A percentile compares a stretch with the other conserved stretches of the same genome.
These are phyloP conservation scores for Petrocephalus schoutedeni DNA, from an alignment of 2,797 vertebrate genomes.

Conservation along the genomic window DNA sequence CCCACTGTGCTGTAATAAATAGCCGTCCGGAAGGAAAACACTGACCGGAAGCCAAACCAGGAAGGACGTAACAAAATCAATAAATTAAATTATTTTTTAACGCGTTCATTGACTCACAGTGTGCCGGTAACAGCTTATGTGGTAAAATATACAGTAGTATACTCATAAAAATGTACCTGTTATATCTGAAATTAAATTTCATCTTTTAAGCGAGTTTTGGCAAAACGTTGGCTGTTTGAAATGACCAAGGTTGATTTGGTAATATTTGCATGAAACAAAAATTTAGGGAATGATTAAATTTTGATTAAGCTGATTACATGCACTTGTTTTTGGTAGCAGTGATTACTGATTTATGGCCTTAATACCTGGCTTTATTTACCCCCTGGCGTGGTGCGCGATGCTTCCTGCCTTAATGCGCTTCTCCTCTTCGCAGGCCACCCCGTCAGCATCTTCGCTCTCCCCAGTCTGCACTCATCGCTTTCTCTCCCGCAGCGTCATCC, in stretches of 20 bases:
- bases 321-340: neutral
- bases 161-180: neutral
- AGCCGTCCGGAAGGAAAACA: neutral
- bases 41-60: neutral
- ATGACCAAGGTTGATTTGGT: neutral
- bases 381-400: slow-evolving; percentile 26
- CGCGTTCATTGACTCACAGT: neutral
- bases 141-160: neutral
- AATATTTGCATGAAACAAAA: neutral
- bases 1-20: slow-evolving; percentile 2
- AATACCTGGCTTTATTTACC: slow-evolving; percentile 39
- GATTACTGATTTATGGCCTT: slow-evolving; percentile 7
- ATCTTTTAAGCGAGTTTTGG: neutral
- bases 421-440: slow-evolving; percentile 60
- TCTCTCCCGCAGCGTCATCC: slow-evolving; percentile 59
- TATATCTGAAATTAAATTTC: neutral
- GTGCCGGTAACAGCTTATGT: neutral
- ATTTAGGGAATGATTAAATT: neutral
- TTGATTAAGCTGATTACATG: neutral
- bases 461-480: slow-evolving; percentile 63
- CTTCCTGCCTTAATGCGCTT: slow-evolving; percentile 44
- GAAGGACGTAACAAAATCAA: neutral
- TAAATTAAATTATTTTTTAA: neutral
- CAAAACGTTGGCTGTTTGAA: neutral
- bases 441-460: slow-evolving; percentile 66